These are phyloP conservation scores for Pelochelys cantorii DNA, from an alignment of 2,797 vertebrate genomes.

Conservation along the genomic window DNA sequence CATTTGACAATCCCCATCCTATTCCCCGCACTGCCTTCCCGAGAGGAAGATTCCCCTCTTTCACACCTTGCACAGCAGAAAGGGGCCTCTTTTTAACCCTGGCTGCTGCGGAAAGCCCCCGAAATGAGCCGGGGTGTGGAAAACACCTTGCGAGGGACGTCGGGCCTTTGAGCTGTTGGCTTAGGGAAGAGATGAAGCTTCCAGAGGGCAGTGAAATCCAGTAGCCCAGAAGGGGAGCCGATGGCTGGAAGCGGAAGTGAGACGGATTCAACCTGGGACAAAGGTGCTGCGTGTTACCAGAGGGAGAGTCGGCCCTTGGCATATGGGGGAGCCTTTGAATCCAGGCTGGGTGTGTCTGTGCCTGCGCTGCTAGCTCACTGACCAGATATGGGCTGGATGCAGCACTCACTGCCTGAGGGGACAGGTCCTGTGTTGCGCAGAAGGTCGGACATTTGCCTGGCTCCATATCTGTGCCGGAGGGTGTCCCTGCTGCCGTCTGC, in stretches of 20 bases:
- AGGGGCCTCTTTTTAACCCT: neutral
- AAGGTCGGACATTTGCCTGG: neutral
- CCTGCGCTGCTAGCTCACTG: neutral
- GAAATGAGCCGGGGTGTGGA: too few species aligned
- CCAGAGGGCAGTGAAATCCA: too few species aligned
- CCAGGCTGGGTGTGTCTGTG: too few species aligned
- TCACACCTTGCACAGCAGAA: neutral
- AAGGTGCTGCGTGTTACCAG: too few species aligned
- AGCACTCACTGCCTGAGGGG: neutral
- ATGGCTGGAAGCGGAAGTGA: too few species aligned
- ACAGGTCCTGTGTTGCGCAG: neutral
- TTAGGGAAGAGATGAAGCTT: too few species aligned
- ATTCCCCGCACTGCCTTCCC: neutral
- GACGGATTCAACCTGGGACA: too few species aligned
- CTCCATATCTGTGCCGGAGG: too few species aligned
- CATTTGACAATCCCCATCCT: neutral
- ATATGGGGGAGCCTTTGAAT: neutral
- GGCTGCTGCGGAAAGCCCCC: neutral
- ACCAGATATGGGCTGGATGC: neutral
- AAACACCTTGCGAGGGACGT: too few species aligned
- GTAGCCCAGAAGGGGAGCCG: too few species aligned
- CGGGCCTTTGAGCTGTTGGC: too few species aligned
- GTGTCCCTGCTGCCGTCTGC: too few species aligned
- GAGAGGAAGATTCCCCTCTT: neutral
- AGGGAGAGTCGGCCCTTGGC: neutral